Conservation (phyloP, 2,888 invertebrate genomes). For the Diloba caeruleocephala region DNA sequence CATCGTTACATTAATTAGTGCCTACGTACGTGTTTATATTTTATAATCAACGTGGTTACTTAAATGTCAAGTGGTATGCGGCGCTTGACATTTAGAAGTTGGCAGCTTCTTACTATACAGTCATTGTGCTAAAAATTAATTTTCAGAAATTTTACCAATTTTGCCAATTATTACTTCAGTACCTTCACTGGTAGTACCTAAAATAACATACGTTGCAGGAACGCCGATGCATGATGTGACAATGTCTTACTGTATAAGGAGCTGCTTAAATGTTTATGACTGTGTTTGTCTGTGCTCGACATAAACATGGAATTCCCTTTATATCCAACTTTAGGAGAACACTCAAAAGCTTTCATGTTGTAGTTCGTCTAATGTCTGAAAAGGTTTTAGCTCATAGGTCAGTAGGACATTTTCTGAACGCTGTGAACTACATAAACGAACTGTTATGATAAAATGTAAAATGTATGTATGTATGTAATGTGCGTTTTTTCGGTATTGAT, state of each 20-base stretch:
- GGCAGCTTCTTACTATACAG: conserved; percentile 35
- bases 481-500: no score
- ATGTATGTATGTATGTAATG: background rate
- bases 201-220: no score
- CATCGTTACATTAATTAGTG: conserved; percentile 44
- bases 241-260: conserved; percentile 2
- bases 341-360: conserved; percentile 58
- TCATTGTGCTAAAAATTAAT: conserved; percentile 35
- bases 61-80: conserved; percentile 23
- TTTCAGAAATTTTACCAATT: conserved; percentile 1
- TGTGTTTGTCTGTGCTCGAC: conserved; percentile 35
- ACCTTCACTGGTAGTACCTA: background rate
- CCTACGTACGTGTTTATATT: conserved; percentile 35
- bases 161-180: conserved; percentile 29
- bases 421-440: background rate
- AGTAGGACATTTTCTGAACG: conserved; percentile 20
- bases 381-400: conserved; percentile 43
- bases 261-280: conserved; percentile 34
- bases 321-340: conserved; percentile 47
- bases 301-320: conserved; percentile 52
- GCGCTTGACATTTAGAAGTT: conserved; percentile 36
- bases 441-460: background rate
- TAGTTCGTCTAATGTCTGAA: conserved; percentile 46
- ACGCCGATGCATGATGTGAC: no score
- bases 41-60: conserved; percentile 49